Base-by-base conservation (phyloP, 1,140 invertebrate species). In the Drosophila aff. region DNA sequence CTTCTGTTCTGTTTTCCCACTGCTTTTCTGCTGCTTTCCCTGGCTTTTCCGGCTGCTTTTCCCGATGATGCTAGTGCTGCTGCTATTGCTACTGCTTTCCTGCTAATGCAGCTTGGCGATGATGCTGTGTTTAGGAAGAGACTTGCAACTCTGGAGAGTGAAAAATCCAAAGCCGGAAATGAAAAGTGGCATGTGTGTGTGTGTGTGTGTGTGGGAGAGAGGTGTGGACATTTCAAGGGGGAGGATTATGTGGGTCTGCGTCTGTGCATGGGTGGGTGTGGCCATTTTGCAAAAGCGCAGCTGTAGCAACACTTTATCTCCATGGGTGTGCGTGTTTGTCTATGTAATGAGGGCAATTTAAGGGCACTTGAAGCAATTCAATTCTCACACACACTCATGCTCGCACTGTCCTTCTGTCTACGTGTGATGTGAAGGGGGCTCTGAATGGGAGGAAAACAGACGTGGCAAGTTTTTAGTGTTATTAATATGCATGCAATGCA, bases 321-420 rank as follows among this genome's bases (percentile, higher is more conserved):
- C 49, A 55, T 76, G 57, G 61, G 57, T 68, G 46, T 79, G 72
- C 76, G 68, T 83, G 84, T 83, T 81, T 87, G 80, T 78, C 84
- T 87, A 87, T 83, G 84, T 84, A 89, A 89, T 89, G 81, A 89
- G 81, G 84, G 74, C 84, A 89, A 89, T 89, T 89, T 89, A 84
- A 89, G 84, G 67, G 71, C 75, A 89, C 84, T 89, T 89, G 61
- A 89, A 81, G 84, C 84, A 89, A 89, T 89, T 89, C 84, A 89
- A 89, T 89, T 89, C 81, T 81, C 81, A 81, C 80, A 83, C 74
- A 83, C 83, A 82, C 76, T 74, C 72, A 73, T 28, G 38, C 68
- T 55, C 44, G 28, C 79, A 52, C 74, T 64, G 75, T 65, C 55
- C 64, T 61, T 57, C 74, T 61, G 65, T 73, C 44, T 59, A 72